Base-by-base conservation (phyloP, 2,888 invertebrate species). In the Parochlus steinenii region DNA sequence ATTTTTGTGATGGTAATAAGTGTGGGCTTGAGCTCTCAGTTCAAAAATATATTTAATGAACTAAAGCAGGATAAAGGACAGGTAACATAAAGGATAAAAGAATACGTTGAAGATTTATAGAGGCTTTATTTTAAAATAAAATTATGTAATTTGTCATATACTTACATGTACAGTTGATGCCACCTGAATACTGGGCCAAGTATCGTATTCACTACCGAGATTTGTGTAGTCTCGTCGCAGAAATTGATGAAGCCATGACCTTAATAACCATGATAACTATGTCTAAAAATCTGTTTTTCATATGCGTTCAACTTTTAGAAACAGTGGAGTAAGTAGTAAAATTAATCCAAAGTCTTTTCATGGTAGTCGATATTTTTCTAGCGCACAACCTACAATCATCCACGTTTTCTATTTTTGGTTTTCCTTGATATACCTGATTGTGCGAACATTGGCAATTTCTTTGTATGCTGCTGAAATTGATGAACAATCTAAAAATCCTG, bases 211-310 rank as follows among this genome's bases (percentile, higher is more conserved):
- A 67, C 42, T 69, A 67, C 44, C 62, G 63, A 29, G 58, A 56
- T 32, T 45, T 68, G 27, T 63, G 65, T 24, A 17, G 17, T n/a
- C 30, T 30, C 12, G 11, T 19, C 12, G 18, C 18, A 33, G 50
- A 52, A 17, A 51, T 68, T 43, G 67, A 69, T 42, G 49, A 54
- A 31, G 58, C 61, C 23, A 61, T 68, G 31, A 62, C 65, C 4
- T 45, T 58, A 26, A 63, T 68, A 31, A 62, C 66, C 8, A 55
- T 67, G 40, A 47, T 67, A 1, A 64, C 67, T 3, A 68, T 67
- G 43, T 63, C 63, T 11, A 66, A 63, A 39, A 67, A 69, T 49
- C 55, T 69, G 5, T 69, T 65, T 48, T 67, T 67, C 42, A 67
- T 69, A 45, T 65, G 69, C 40, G 61, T 66, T 16, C 69, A 69